These are phyloP conservation scores for Drosophila cognata DNA, from an alignment of 2,888 invertebrate genomes.

Conservation along the genomic window DNA sequence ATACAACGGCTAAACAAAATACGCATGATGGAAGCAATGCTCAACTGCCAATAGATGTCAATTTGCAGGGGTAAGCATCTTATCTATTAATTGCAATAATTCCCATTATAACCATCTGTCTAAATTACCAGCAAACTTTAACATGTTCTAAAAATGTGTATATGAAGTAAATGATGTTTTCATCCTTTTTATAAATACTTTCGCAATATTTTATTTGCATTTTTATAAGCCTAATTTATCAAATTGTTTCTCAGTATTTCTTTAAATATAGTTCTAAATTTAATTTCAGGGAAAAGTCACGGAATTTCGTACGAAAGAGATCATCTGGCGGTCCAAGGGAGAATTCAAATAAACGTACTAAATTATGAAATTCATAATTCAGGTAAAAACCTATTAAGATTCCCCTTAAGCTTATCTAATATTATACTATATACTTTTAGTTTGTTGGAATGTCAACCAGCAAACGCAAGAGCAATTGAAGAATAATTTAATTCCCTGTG, in stretches of 20 bases:
- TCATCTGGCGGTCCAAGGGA: slow-evolving; percentile 20
- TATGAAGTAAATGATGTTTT: background rate
- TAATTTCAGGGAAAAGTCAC: slow-evolving; percentile 33
- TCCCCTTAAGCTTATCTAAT: background rate
- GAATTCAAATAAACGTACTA: slow-evolving; percentile 34
- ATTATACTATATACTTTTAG: background rate
- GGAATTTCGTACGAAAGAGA: slow-evolving; percentile 17
- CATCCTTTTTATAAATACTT: background rate
- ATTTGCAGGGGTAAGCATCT: slow-evolving; percentile 21
- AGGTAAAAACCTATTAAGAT: background rate
- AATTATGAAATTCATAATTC: slow-evolving; percentile 20
- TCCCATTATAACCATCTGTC: background rate
- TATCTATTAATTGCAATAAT: background rate
- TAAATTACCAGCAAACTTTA: background rate
- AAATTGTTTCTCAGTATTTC: background rate
- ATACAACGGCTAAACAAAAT: background rate
- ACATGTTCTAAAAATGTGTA: background rate
- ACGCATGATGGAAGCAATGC: slow-evolving; percentile 8
- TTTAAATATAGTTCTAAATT: background rate
- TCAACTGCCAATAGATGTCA: background rate
- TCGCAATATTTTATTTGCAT: background rate
- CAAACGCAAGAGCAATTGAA: background rate
- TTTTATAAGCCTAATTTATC: background rate
- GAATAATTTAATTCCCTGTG: slow-evolving; percentile 6
- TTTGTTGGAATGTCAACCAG: background rate